Percentiles rank a stretch among this genome's conserved stretches.
Evolutionary conservation across 1,140 invertebrate genomes (phyloP).

Genomic region (Ceratosolen solmsi): DNA sequence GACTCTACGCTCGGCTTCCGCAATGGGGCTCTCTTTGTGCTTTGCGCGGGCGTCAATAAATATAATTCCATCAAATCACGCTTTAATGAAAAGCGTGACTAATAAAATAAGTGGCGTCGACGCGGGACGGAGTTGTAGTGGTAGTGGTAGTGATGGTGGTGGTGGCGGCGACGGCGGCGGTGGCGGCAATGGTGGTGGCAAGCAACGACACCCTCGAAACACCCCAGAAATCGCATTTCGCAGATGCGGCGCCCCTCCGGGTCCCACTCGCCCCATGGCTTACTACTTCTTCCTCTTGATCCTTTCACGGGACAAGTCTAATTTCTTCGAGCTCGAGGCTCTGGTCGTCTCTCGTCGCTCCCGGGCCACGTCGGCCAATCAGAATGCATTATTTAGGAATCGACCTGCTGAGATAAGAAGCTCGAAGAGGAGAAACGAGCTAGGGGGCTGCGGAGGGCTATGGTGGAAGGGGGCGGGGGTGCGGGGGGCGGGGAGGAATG

Average conservation of each 20-base stretch:
- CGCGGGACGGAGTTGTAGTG: conserved; percentile 27
- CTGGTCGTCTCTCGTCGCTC: not conserved
- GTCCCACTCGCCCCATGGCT: not conserved
- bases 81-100: conserved; percentile 68
- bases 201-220: not conserved
- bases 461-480: not conserved
- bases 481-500: not conserved
- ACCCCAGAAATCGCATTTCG: conserved; percentile 39
- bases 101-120: conserved; percentile 66
- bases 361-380: not conserved
- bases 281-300: conserved; percentile 54
- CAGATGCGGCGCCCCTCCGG: conserved; percentile 49
- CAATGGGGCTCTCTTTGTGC: not conserved
- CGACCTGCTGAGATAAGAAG: conserved; percentile 10
- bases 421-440: not conserved
- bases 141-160: not conserved
- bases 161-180: conserved; percentile 51
- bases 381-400: conserved; percentile 45
- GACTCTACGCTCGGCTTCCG: not conserved
- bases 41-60: conserved; percentile 57
- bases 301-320: conserved; percentile 42
- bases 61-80: conserved; percentile 67
- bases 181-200: not conserved
- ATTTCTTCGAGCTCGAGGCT: conserved; percentile 39
- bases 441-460: not conserved